Base-by-base conservation (phyloP, 2,888 invertebrate genomes). In the Cataglyphis cursor region DNA sequence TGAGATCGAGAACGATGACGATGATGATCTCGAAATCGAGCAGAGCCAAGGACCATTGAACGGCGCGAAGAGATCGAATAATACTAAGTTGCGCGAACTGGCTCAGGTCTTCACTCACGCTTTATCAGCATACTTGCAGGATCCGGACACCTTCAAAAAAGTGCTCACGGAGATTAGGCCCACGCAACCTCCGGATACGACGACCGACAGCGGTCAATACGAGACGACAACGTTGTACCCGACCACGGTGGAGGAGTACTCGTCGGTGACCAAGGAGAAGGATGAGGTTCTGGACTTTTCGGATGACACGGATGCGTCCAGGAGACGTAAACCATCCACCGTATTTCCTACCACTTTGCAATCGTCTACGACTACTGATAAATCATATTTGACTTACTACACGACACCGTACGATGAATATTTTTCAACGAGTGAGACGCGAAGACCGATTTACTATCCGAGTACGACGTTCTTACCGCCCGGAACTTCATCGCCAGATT, bases 41-140 rank as follows among this genome's bases (percentile, higher is more conserved):
- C 96, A 97, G 94, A 96, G 97, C 90, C 96, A 96, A 91, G 96
- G 96, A 31, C 96, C 97, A 0, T 94, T 97, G 8, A 96, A 96
- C 15, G 95, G 93, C 94, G 48, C 96, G 95, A 76, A 93, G 93
- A 91, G 95, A 92, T 90, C 86, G 96, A 97, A n/a, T 96, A 97
- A 94, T 96, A 94, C 95, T 0, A 95, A 95, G 76, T 90, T 98
- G 0, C 96, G 98, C 74, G 97, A 98, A 94, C 94, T 98, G 5
- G 98, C 98, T 0, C 97, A 97, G 94, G 97, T 98, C 4, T 98
- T 98, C 91, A 98, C 98, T 0, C 97, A 97, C 92, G 98, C 98
- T 0, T 94, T 98, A 21, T 97, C 97, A 0, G 97, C 97, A 0
- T 98, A 98, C 90, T 95, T 98, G 5, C 97, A 98, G 94, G 97